A percentile compares a stretch with the other conserved stretches of the same genome.
Evolutionary conservation across 2,797 vertebrate species (phyloP).

Genomic region (Falco berigora): DNA sequence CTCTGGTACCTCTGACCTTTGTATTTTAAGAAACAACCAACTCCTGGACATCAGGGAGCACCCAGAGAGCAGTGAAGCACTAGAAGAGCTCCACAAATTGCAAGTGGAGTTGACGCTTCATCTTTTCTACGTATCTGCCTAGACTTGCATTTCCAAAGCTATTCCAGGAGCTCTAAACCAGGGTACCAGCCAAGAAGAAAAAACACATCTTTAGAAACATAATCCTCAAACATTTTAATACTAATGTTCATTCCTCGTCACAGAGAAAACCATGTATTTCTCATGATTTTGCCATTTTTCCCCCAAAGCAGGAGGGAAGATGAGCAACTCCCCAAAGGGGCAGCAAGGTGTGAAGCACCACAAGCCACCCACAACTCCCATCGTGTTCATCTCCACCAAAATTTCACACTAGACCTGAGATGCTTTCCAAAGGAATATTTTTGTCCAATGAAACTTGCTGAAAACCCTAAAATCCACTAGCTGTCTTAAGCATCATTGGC

Average conservation of each 20-base stretch:
- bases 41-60: background rate
- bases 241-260: background rate
- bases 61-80: background rate
- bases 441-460: background rate
- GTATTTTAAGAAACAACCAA: background rate
- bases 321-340: background rate
- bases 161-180: background rate
- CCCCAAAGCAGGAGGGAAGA: background rate
- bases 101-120: background rate
- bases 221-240: background rate
- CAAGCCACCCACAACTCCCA: background rate
- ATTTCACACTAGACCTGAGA: rapidly evolving
- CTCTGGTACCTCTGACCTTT: background rate
- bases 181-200: background rate
- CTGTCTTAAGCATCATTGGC: slow-evolving; percentile 6
- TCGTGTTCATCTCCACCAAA: background rate
- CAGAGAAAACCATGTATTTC: background rate
- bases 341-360: background rate
- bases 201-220: background rate
- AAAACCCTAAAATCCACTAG: background rate
- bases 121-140: background rate
- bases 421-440: background rate
- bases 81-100: background rate
- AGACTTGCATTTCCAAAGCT: background rate
- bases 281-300: background rate